Evolutionary conservation across 1,140 invertebrate genomes (phyloP).

Genomic region (Rhopalosiphum padi): DNA sequence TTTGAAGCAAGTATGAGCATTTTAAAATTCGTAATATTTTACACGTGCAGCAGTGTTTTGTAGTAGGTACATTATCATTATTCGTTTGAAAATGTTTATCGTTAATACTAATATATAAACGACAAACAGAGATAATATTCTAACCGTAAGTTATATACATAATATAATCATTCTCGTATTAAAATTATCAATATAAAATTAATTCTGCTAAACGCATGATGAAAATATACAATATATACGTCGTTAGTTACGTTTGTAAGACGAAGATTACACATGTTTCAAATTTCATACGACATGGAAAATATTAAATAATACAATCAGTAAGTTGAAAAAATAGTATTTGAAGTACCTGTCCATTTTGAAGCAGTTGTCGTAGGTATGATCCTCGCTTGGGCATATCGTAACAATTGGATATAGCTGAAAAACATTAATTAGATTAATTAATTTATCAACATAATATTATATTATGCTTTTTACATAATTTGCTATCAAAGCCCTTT

Average conservation of each 20-base stretch:
- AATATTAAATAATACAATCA: not conserved
- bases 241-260: not conserved
- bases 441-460: constrained; percentile 1
- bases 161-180: not conserved
- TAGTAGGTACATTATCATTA: not conserved
- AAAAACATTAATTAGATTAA: not conserved
- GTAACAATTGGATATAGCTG: constrained; percentile 55
- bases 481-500: not conserved
- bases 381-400: constrained; percentile 56
- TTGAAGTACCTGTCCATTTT: constrained; percentile 50
- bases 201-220: not conserved
- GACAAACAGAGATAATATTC: not conserved
- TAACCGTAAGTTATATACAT: not conserved
- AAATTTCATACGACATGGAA: not conserved
- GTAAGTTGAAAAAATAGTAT: not conserved
- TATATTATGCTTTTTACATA: not conserved
- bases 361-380: constrained; percentile 55
- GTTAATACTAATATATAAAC: not conserved
- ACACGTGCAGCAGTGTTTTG: too few species aligned
- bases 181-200: not conserved
- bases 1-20: not conserved
- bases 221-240: not conserved
- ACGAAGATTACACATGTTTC: not conserved
- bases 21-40: not conserved
- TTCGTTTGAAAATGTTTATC: not conserved